Conservation (phyloP, 2,888 invertebrate species). For the Aphrophora alni region DNA sequence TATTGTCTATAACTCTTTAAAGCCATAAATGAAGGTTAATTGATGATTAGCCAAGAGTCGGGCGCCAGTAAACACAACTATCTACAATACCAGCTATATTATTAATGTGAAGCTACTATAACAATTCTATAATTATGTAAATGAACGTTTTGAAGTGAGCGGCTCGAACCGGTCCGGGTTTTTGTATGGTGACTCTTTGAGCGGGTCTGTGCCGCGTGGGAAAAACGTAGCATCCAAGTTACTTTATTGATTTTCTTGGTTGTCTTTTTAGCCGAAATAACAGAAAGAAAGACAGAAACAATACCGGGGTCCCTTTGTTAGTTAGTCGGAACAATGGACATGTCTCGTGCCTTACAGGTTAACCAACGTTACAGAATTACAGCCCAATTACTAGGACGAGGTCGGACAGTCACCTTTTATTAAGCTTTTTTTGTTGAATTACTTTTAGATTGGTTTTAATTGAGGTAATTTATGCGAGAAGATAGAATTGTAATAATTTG, state of each 20-base stretch:
- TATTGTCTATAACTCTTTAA: no score
- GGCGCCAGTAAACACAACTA: neutral
- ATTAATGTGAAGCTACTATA: constrained; percentile 24
- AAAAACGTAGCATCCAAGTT: neutral
- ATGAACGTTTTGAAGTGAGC: constrained; percentile 9
- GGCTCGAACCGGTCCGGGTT: constrained; percentile 14
- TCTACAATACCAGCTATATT: neutral
- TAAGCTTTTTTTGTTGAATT: no score
- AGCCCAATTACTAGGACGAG: neutral
- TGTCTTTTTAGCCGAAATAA: neutral
- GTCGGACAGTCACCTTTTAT: no score
- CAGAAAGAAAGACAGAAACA: neutral
- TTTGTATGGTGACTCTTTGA: neutral
- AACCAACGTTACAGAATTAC: neutral
- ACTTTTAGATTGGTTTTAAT: no score
- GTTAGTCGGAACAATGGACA: neutral
- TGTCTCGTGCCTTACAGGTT: neutral
- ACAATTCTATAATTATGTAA: constrained; percentile 39
- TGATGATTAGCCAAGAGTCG: neutral
- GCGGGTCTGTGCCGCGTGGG: neutral
- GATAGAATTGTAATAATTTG: no score
- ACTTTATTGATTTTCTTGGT: neutral
- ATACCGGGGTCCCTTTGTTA: neutral
- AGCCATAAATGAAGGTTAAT: neutral
- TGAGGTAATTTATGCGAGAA: no score